Conservation (phyloP, 1,140 invertebrate genomes). For the Cherax destructor region DNA sequence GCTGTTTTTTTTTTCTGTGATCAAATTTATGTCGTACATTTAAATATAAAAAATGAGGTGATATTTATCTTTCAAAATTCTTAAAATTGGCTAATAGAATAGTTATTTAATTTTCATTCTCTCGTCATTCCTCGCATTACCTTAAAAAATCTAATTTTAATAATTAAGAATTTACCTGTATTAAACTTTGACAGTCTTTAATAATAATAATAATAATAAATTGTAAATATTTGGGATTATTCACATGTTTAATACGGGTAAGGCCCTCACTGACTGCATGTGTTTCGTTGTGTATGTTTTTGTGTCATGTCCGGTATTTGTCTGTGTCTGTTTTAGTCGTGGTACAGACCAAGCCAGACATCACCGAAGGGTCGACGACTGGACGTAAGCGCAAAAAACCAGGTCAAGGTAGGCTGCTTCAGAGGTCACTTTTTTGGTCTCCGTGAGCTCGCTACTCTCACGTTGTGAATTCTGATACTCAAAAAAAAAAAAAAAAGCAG, state of each 20-base stretch:
- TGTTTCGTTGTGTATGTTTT: conserved; percentile 36
- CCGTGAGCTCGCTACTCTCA: neutral
- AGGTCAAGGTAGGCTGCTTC: conserved; percentile 55
- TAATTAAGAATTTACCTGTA: neutral
- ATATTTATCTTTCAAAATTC: no score
- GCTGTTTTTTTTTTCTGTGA: no score
- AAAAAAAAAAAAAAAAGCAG: conserved; percentile 1
- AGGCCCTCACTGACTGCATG: neutral
- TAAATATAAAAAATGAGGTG: no score
- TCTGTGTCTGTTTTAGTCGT: conserved; percentile 52
- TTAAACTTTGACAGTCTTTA: neutral
- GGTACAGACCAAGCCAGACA: conserved; percentile 58
- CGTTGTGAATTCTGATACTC: neutral
- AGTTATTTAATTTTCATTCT: no score
- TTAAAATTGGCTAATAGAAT: no score
- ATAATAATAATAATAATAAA: neutral
- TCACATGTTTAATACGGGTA: neutral
- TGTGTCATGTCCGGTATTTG: conserved; percentile 57
- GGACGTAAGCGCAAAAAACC: conserved; percentile 64
- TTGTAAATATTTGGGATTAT: neutral
- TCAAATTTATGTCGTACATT: no score
- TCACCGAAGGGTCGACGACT: conserved; percentile 33
- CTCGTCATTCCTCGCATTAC: no score
- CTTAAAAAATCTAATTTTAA: neutral
- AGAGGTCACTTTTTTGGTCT: neutral